Conservation (phyloP, 2,113 vertebrate genomes). For the Prionailurus bengalensis region DNA sequence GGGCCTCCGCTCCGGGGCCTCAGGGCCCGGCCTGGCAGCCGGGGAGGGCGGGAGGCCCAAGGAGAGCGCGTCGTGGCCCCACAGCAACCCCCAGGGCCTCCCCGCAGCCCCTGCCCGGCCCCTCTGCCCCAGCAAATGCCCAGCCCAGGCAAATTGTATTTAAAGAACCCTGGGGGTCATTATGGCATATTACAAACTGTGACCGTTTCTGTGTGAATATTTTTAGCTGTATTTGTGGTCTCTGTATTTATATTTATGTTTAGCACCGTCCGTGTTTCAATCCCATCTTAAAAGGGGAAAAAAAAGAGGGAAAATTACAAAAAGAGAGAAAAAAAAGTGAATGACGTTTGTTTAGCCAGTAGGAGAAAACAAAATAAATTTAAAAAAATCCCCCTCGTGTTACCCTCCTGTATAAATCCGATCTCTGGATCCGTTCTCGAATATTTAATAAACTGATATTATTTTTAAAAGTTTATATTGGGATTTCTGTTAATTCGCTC, state of each 20-base stretch:
- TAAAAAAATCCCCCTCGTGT: slow-evolving; percentile 82
- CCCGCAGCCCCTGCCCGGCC: slow-evolving; percentile 71
- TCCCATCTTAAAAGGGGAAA: slow-evolving; percentile 70
- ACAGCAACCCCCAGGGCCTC: slow-evolving; percentile 66
- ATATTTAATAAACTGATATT: slow-evolving; percentile 94
- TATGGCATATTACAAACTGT: slow-evolving; percentile 90
- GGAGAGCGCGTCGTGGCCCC: slow-evolving; percentile 59
- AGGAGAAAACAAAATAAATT: slow-evolving; percentile 76
- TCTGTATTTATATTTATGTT: slow-evolving; percentile 94
- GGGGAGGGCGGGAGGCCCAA: slow-evolving; percentile 66
- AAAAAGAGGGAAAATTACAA: neutral
- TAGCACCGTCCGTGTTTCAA: slow-evolving; percentile 90
- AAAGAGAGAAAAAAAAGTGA: slow-evolving; percentile 86
- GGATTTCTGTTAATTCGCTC: slow-evolving; percentile 84
- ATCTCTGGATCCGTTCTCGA: slow-evolving; percentile 90
- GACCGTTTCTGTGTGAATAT: slow-evolving; percentile 92
- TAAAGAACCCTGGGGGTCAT: slow-evolving; percentile 88
- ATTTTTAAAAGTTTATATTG: slow-evolving; percentile 89
- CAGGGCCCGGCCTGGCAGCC: slow-evolving; percentile 62
- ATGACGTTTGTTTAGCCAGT: slow-evolving; percentile 89
- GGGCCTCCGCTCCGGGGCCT: slow-evolving; percentile 72
- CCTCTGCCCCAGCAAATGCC: slow-evolving; percentile 84
- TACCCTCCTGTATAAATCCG: slow-evolving; percentile 90
- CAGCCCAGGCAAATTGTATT: slow-evolving; percentile 88
- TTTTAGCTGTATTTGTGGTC: slow-evolving; percentile 92